phyloP scores from a whole-genome alignment of 2,113 vertebrate species.

The Catharus bicknelli region DNA sequence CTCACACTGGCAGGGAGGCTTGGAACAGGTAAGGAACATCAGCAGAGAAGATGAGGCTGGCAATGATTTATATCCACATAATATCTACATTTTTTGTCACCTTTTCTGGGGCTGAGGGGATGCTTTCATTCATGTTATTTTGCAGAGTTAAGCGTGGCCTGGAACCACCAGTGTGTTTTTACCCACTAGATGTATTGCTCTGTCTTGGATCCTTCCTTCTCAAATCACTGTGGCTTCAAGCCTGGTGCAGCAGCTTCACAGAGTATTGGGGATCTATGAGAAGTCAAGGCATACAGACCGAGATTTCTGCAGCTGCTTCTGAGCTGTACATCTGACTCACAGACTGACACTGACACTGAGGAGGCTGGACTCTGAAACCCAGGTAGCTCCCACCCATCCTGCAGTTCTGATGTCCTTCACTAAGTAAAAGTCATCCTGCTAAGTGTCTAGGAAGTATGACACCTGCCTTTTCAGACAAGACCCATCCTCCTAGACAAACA shows the following conservation, averaged over 20 bases:
- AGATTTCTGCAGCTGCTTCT: not conserved
- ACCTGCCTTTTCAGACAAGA: not conserved
- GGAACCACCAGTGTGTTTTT: not conserved
- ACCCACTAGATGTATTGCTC: not conserved
- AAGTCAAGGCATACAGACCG: rapidly evolving
- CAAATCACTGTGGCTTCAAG: not conserved
- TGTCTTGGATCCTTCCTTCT: not conserved
- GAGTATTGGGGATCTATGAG: not conserved
- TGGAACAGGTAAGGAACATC: not conserved
- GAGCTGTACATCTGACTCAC: not conserved
- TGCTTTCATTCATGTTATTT: not conserved
- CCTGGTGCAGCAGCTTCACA: not conserved
- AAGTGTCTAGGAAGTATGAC: not conserved
- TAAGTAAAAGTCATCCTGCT: not conserved
- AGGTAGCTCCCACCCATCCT: not conserved
- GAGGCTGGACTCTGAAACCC: not conserved
- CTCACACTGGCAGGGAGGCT: not conserved
- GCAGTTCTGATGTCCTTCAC: not conserved
- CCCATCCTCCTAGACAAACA: not conserved
- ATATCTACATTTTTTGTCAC: not conserved
- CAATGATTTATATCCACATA: not conserved
- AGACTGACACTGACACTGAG: not conserved
- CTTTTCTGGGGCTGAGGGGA: not conserved
- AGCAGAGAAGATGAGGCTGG: not conserved
- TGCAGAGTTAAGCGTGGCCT: not conserved